Evolutionary conservation across 2,797 vertebrate genomes (phyloP).

Genomic region (Muraenolepis orangiensis): DNA sequence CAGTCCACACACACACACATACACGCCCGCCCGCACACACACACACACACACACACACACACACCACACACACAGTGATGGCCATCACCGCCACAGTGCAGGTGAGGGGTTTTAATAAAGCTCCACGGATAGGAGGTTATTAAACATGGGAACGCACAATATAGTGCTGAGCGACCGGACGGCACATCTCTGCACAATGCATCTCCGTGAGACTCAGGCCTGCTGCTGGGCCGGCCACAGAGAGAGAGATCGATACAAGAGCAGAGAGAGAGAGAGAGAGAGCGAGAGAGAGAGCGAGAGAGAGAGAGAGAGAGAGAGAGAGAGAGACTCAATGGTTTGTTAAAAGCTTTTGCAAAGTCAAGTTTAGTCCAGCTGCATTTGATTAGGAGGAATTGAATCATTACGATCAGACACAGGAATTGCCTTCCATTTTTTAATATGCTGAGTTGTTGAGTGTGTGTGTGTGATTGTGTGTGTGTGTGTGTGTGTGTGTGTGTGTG

Average conservation of each 20-base stretch:
- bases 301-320: conserved; percentile 52
- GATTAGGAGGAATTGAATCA: conserved; percentile 17
- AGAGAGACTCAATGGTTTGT: conserved; percentile 45
- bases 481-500: no score
- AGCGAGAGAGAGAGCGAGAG: conserved; percentile 32
- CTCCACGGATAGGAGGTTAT: neutral
- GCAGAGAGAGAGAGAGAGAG: no score
- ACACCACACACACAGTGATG: neutral
- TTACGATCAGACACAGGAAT: neutral
- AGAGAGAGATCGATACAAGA: neutral
- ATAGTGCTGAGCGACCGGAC: neutral
- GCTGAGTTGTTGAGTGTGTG: neutral
- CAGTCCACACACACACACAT: neutral
- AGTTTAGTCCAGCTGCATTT: conserved; percentile 49
- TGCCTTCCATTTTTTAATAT: conserved; percentile 4
- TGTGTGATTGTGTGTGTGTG: conserved; percentile 1
- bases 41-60: neutral
- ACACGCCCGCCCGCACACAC: neutral
- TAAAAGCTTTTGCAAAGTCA: conserved; percentile 48
- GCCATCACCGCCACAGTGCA: neutral
- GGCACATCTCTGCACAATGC: neutral
- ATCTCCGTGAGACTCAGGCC: neutral
- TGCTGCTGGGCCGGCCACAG: neutral
- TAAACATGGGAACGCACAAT: neutral
- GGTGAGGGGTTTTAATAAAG: neutral